Evolutionary conservation across 1,140 invertebrate genomes (phyloP).

Genomic region (Galendromus occidentalis): DNA sequence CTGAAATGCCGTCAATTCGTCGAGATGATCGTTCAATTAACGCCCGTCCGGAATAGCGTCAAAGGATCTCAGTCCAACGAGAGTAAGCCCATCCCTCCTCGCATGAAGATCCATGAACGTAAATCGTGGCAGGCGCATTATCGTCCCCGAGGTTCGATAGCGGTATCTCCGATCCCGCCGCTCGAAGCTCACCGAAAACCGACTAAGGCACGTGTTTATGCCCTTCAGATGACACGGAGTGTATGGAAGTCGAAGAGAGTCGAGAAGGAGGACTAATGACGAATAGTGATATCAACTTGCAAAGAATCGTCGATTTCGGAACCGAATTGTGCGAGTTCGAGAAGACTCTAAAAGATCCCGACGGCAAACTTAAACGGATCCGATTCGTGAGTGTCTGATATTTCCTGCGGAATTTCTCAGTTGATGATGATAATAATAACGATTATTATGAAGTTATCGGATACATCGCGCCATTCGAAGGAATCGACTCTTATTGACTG

Average conservation of each 20-base stretch:
- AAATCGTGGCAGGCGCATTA: no score
- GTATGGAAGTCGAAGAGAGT: not conserved
- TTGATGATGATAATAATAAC: no score
- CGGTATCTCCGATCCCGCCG: no score
- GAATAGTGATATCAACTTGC: not conserved
- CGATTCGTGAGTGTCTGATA: conserved; percentile 47
- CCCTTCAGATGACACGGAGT: not conserved
- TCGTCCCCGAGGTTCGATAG: no score
- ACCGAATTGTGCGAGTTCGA: conserved; percentile 77
- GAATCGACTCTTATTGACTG: no score
- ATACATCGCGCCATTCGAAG: no score
- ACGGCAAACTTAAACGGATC: conserved; percentile 75
- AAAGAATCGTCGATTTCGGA: conserved; percentile 74
- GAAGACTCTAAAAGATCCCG: conserved; percentile 56
- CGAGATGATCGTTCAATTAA: conserved; percentile 40
- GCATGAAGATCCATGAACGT: no score
- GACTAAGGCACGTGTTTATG: not conserved
- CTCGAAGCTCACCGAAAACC: no score
- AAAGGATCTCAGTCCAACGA: conserved; percentile 17
- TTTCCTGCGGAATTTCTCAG: no score
- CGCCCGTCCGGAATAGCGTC: not conserved
- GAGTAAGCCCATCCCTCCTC: conserved; percentile 25
- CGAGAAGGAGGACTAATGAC: not conserved
- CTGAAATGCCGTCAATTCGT: conserved; percentile 94
- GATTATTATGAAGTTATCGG: no score